phyloP scores from a whole-genome alignment of 2,888 invertebrate genomes.

The Orthonevra nobilis region DNA sequence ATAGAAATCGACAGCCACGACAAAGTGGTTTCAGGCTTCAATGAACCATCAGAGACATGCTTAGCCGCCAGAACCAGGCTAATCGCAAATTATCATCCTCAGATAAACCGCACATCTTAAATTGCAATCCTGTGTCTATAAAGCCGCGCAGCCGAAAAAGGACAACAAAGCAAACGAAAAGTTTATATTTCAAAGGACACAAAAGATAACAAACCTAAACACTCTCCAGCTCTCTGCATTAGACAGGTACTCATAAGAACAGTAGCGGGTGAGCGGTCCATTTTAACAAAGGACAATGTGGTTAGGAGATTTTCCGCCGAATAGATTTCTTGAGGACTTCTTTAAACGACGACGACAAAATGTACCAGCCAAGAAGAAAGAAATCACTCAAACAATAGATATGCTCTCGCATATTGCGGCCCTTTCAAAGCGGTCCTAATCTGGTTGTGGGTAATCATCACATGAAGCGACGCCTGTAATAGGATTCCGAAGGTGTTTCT shows the following conservation, averaged over 20 bases:
- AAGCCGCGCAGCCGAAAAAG: slow-evolving; percentile 57
- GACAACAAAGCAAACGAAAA: slow-evolving; percentile 52
- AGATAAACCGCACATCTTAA: slow-evolving; percentile 63
- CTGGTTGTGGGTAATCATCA: slow-evolving; percentile 58
- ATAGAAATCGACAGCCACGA: slow-evolving; percentile 53
- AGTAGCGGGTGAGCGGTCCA: slow-evolving; percentile 41
- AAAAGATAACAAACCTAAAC: slow-evolving; percentile 55
- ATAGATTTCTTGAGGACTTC: slow-evolving; percentile 47
- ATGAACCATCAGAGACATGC: slow-evolving; percentile 26
- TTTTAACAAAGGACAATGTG: slow-evolving; percentile 62
- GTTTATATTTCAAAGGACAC: slow-evolving; percentile 44
- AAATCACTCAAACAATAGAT: too few relatives aligned
- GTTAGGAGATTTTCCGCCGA: slow-evolving; percentile 50
- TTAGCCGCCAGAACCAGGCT: slow-evolving; percentile 49
- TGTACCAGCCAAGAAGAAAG: too few relatives aligned
- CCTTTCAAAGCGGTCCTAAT: slow-evolving; percentile 43
- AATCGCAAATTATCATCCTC: slow-evolving; percentile 69
- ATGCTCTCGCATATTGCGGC: slow-evolving; percentile 6
- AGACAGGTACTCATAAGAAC: slow-evolving; percentile 35
- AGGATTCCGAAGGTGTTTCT: slow-evolving; percentile 43
- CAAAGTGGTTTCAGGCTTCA: slow-evolving; percentile 65
- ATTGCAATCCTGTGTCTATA: slow-evolving; percentile 45
- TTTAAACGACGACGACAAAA: background rate
- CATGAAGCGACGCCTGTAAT: slow-evolving; percentile 58
- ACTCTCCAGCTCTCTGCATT: too few relatives aligned